Percentiles rank a stretch among this genome's conserved stretches.
Conservation (phyloP, 1,140 invertebrate genomes). For the Drosophila persimilis region DNA sequence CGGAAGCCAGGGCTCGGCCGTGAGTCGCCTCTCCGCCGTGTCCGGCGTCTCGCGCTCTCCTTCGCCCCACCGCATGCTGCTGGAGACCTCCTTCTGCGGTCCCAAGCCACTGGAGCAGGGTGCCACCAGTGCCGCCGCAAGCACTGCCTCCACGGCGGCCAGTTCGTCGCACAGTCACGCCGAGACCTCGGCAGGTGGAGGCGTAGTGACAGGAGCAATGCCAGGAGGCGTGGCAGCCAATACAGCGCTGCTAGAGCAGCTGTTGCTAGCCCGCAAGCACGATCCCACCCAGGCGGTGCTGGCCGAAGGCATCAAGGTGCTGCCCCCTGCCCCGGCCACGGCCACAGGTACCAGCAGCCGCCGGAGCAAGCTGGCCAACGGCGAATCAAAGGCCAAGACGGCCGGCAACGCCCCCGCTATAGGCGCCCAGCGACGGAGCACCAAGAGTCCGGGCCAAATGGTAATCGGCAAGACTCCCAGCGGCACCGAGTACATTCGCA, state of each 20-base stretch:
- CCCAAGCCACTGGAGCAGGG: constrained; percentile 88
- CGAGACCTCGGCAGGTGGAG: constrained; percentile 83
- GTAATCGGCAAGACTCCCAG: constrained; percentile 79
- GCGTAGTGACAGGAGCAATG: constrained; percentile 51
- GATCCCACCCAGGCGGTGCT: constrained; percentile 85
- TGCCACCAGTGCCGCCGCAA: constrained; percentile 21
- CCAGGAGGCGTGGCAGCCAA: constrained; percentile 38
- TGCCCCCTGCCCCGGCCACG: constrained; percentile 34
- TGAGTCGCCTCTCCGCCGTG: constrained; percentile 88
- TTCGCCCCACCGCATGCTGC: constrained; percentile 93
- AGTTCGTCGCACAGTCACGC: constrained; percentile 82
- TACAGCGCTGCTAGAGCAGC: constrained; percentile 84
- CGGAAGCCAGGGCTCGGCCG: constrained; percentile 87
- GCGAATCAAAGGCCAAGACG: constrained; percentile 29
- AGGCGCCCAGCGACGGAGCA: constrained; percentile 62
- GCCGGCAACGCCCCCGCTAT: constrained; percentile 18
- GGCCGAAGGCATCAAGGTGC: constrained; percentile 84
- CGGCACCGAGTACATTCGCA: constrained; percentile 86
- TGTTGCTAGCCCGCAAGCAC: constrained; percentile 85
- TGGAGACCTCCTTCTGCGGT: constrained; percentile 95
- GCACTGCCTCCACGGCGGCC: constrained; percentile 57
- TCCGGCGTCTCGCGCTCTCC: constrained; percentile 89
- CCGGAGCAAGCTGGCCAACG: constrained; percentile 32
- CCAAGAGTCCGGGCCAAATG: constrained; percentile 78
- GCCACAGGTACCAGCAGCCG: constrained; percentile 38